Evolutionary conservation across 2,113 vertebrate genomes (phyloP), one percentile per base, ranked within the genome.

Genomic region (Polypterus senegalus): DNA sequence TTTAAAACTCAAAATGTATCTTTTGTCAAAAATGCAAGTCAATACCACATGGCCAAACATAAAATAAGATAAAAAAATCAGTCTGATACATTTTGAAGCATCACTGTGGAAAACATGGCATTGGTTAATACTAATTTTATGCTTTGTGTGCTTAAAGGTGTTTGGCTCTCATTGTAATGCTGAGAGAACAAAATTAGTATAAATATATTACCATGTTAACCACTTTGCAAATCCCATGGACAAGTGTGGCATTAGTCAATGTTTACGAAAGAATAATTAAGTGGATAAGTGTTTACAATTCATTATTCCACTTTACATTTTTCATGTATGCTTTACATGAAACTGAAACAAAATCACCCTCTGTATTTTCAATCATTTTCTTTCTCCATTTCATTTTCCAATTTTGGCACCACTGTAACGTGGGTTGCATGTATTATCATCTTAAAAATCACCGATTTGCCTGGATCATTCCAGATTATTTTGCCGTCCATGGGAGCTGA

Each of bases 51-150:
- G 77, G 77, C 77, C 79, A 78, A 71, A 77, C 6, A 51, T 72
- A 70, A 77, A 66, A 65, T 69, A 72, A 72, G 75, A 76, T 76
- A 74, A 46, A 5, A 59, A n/a, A 49, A 6, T 3, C 3, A 60
- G 11, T 44, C 27, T 67, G 84, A 91, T 93, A 95, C 94, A 95
- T 95, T 95, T 94, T 92, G 89, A 89, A 94, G 91, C 93, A 95
- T 96, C 90, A 79, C 72, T 86, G 82, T 75, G 69, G 79, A 79
- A 83, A 79, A 88, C 93, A 93, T 86, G 89, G 82, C 67, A 75
- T 71, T 72, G 76, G 75, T 85, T 79, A 74, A 80, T 87, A 90
- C 89, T 91, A 91, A 92, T 92, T 94, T 91, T 79, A 86, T 76
- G 78, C 80, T 73, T 85, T 79, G 52, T 73, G 70, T 49, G 48